These are phyloP conservation scores for Papilio polyxenes DNA, from an alignment of 1,140 invertebrate species.

Conservation along the genomic window DNA sequence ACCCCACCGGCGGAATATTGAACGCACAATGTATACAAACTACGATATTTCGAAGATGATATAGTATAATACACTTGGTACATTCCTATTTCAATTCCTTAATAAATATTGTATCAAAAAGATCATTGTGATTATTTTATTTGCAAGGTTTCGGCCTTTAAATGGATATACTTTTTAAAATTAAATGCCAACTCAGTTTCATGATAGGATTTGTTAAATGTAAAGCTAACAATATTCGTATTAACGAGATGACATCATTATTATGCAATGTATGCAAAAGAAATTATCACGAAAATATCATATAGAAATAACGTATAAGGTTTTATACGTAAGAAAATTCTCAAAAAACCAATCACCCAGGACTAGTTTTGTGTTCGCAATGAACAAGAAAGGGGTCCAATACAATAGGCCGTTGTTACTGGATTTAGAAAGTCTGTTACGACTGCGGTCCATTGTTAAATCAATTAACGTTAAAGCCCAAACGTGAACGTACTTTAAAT, in stretches of 20 bases:
- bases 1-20: slow-evolving; percentile 63
- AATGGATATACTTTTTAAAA: not conserved
- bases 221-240: slow-evolving; percentile 10
- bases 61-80: too few species aligned
- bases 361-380: slow-evolving; percentile 27
- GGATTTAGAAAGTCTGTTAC: slow-evolving; percentile 46
- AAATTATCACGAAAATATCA: slow-evolving; percentile 18
- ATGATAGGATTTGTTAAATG: not conserved
- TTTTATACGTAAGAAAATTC: not conserved
- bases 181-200: not conserved
- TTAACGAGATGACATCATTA: not conserved
- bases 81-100: too few species aligned
- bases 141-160: too few species aligned
- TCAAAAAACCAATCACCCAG: not conserved
- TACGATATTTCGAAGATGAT: not conserved
- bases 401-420: slow-evolving; percentile 44
- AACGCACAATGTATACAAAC: slow-evolving; percentile 44
- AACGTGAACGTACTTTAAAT: slow-evolving; percentile 57
- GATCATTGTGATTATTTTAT: too few species aligned
- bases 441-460: slow-evolving; percentile 65
- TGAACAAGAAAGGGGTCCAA: slow-evolving; percentile 13
- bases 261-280: slow-evolving; percentile 37
- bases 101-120: too few species aligned
- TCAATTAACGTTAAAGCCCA: slow-evolving; percentile 67
- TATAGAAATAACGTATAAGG: not conserved